phyloP scores from a whole-genome alignment of 2,797 vertebrate species.

The Sebastes matsubarae region DNA sequence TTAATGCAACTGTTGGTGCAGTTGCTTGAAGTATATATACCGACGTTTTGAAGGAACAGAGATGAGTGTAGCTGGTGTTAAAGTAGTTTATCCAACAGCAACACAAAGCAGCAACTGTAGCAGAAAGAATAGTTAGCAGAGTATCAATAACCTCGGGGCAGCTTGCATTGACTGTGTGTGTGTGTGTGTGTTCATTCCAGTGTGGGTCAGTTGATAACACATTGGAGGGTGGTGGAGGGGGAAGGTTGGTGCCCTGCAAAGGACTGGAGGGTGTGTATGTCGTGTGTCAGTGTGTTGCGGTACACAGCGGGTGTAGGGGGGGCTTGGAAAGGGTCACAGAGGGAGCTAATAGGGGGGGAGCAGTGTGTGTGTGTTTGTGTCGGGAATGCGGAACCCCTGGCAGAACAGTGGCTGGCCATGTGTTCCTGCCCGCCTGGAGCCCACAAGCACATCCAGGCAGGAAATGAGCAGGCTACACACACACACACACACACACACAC shows the following conservation, averaged over 20 bases:
- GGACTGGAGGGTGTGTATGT: conserved; percentile 11
- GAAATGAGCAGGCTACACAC: conserved; percentile 73
- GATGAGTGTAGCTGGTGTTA: not conserved
- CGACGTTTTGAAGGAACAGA: not conserved
- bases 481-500: conserved; percentile 23
- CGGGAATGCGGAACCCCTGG: conserved; percentile 75
- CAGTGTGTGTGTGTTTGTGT: conserved; percentile 14
- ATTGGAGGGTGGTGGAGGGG: conserved; percentile 17
- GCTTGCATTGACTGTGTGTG: not conserved
- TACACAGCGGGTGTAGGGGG: conserved; percentile 27
- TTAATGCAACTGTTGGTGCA: fast-evolving
- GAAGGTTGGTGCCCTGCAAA: conserved; percentile 26
- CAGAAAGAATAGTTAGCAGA: conserved; percentile 15
- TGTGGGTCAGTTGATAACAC: conserved; percentile 54
- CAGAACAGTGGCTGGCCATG: conserved; percentile 70
- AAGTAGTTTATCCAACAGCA: not conserved
- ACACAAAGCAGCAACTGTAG: conserved; percentile 29
- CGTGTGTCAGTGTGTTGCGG: conserved; percentile 33
- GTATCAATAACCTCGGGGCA: conserved; percentile 47
- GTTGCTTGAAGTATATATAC: no score
- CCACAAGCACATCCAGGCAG: conserved; percentile 73
- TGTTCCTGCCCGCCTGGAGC: conserved; percentile 68
- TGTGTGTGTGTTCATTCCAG: conserved; percentile 32
- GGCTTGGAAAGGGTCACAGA: conserved; percentile 53
- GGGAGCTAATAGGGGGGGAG: conserved; percentile 30